Evolutionary conservation across 2,888 invertebrate species (phyloP).

Genomic region (Ichneumoninae sp.): DNA sequence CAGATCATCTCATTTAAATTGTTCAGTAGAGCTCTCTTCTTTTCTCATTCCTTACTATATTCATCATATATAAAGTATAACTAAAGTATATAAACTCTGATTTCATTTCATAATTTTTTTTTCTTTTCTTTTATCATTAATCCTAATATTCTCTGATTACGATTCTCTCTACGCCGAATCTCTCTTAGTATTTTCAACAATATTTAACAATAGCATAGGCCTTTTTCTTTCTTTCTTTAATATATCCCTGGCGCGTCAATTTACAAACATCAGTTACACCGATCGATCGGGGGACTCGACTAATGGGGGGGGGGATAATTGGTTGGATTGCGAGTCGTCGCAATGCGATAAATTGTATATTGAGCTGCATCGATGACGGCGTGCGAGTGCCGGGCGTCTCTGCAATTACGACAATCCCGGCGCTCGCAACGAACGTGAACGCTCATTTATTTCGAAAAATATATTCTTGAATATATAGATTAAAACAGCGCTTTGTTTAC

Average conservation of each 20-base stretch:
- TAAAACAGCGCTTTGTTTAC: constrained; percentile 61
- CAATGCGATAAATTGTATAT: constrained; percentile 64
- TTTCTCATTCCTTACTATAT: constrained; percentile 62
- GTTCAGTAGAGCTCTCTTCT: constrained; percentile 43
- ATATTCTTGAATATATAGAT: constrained; percentile 53
- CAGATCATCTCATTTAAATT: constrained; percentile 57
- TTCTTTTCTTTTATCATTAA: constrained; percentile 75
- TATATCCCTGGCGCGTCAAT: constrained; percentile 73
- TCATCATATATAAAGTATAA: constrained; percentile 77
- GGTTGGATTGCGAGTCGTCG: constrained; percentile 31
- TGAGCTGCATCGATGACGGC: not conserved
- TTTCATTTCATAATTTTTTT: constrained; percentile 78
- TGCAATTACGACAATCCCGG: not conserved
- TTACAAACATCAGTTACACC: constrained; percentile 76
- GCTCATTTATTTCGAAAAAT: constrained; percentile 59
- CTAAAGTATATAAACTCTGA: constrained; percentile 83
- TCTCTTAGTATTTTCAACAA: constrained; percentile 79
- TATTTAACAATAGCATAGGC: constrained; percentile 82
- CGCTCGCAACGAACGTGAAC: constrained; percentile 54
- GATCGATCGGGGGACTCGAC: constrained; percentile 44
- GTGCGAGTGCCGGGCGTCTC: not conserved
- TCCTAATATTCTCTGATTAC: constrained; percentile 80
- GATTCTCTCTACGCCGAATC: constrained; percentile 72
- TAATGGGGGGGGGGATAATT: constrained; percentile 17
- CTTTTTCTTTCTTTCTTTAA: constrained; percentile 71